These are phyloP conservation scores for Cyprinella venusta DNA, from an alignment of 2,797 vertebrate genomes.

Conservation along the genomic window DNA sequence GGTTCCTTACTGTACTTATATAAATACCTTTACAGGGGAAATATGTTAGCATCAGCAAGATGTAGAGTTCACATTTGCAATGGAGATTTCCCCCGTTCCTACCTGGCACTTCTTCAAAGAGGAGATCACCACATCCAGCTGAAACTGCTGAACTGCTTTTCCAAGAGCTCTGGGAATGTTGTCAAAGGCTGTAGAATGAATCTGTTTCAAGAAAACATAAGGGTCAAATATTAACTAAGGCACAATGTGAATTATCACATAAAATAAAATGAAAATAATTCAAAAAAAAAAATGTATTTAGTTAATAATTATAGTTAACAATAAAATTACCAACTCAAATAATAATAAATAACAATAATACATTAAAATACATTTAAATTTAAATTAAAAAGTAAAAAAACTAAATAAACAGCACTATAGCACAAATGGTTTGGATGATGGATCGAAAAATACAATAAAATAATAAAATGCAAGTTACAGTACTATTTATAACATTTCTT, in stretches of 20 bases:
- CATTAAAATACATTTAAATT: not conserved
- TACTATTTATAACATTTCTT: not conserved
- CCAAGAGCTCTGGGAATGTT: not conserved
- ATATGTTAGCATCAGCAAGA: conserved; percentile 52
- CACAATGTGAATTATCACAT: not conserved
- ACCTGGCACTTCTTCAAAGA: conserved; percentile 29
- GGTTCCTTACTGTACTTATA: conserved; percentile 39
- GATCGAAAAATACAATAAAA: not conserved
- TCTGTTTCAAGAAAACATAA: not conserved
- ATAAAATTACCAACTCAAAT: not conserved
- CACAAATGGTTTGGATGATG: not conserved
- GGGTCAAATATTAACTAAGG: not conserved
- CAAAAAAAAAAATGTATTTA: too few relatives aligned
- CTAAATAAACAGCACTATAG: not conserved
- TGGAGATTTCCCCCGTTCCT: conserved; percentile 42
- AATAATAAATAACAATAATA: not conserved
- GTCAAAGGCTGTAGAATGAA: conserved; percentile 8
- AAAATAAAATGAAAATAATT: not conserved
- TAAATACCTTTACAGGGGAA: conserved; percentile 40
- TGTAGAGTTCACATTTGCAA: conserved; percentile 55
- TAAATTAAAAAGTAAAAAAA: not conserved
- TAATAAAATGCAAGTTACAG: not conserved
- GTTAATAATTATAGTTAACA: not conserved
- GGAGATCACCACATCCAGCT: not conserved
- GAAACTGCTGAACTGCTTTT: conserved; percentile 21